A percentile compares a stretch with the other conserved stretches of the same genome.
phyloP scores from a whole-genome alignment of 2,113 vertebrate genomes.

The Phyllostomus hastatus region DNA sequence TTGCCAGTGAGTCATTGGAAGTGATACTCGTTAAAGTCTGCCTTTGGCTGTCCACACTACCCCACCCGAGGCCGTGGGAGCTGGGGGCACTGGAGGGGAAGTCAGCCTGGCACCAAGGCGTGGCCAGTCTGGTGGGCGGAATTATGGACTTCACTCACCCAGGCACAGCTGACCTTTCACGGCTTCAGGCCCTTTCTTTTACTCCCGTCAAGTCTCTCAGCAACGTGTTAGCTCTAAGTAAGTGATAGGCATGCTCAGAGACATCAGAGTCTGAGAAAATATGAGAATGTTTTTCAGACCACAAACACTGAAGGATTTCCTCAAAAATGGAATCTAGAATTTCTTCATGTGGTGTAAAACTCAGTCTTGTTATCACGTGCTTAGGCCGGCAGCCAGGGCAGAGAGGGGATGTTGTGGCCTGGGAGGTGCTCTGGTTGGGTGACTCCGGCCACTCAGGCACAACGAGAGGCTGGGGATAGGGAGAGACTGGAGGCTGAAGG shows the following conservation, averaged over 20 bases:
- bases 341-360: background rate
- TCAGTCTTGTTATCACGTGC: background rate
- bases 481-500: background rate
- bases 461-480: background rate
- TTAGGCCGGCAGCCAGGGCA: background rate
- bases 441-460: background rate
- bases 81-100: background rate
- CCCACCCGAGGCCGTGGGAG: background rate
- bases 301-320: background rate
- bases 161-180: background rate
- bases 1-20: background rate
- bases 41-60: background rate
- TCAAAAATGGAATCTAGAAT: background rate
- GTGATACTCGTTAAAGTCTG: background rate
- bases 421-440: background rate
- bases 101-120: too few species aligned
- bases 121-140: background rate
- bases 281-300: background rate
- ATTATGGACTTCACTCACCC: background rate
- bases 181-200: background rate
- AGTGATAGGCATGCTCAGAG: background rate
- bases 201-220: background rate
- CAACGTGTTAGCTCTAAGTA: background rate
- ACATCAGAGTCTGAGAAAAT: background rate
- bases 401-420: background rate